These are phyloP conservation scores for Octodon degus DNA, from an alignment of 2,113 vertebrate genomes.

Conservation along the genomic window DNA sequence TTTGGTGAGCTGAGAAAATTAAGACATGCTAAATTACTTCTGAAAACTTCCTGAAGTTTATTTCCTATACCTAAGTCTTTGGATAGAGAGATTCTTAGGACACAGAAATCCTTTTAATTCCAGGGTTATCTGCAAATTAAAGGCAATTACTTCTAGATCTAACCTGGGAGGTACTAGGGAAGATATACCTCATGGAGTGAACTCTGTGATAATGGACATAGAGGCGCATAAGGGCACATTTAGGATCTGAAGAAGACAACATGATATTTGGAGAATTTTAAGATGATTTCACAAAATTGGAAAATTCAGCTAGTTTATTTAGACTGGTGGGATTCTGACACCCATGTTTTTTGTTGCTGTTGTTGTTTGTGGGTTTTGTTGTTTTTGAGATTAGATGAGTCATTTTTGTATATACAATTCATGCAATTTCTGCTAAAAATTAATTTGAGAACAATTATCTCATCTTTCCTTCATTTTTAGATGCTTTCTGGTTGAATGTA, in stretches of 20 bases:
- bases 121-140: not conserved
- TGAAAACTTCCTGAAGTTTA: not conserved
- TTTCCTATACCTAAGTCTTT: not conserved
- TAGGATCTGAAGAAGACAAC: not conserved
- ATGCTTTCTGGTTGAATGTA: not conserved
- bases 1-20: not conserved
- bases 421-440: not conserved
- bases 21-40: not conserved
- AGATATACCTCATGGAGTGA: not conserved
- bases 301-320: not conserved
- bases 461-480: not conserved
- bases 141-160: not conserved
- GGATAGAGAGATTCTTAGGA: not conserved
- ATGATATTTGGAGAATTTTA: not conserved
- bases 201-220: no score
- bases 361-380: not conserved
- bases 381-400: not conserved
- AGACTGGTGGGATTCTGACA: not conserved
- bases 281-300: not conserved
- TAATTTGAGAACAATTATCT: not conserved
- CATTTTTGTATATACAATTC: not conserved
- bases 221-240: not conserved
- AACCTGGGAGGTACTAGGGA: not conserved
- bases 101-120: not conserved
- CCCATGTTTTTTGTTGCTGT: no score